A percentile compares a stretch with the other conserved stretches of the same genome.
phyloP scores from a whole-genome alignment of 2,797 vertebrate genomes.

The Corythornis leucogaster region DNA sequence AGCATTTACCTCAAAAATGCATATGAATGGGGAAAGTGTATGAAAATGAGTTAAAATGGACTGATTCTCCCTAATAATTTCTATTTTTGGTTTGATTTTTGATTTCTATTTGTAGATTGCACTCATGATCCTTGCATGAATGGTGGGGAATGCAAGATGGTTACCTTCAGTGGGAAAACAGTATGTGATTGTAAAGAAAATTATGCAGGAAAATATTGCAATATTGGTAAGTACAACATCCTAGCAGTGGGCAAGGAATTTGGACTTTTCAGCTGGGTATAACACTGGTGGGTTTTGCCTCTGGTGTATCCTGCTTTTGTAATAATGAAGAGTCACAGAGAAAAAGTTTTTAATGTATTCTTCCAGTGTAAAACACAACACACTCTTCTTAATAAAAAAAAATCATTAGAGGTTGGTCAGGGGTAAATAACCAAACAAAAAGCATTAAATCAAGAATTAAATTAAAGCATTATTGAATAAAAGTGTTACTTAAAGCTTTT shows the following conservation, averaged over 20 bases:
- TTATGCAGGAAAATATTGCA: conserved; percentile 83
- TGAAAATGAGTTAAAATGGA: neutral
- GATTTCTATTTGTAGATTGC: conserved; percentile 80
- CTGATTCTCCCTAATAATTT: neutral
- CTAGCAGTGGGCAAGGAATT: neutral
- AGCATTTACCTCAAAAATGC: neutral
- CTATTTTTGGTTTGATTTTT: neutral
- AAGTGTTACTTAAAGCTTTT: neutral
- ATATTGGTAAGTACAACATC: conserved; percentile 83
- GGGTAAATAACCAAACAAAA: neutral
- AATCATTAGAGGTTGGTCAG: neutral
- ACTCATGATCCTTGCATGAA: conserved; percentile 86
- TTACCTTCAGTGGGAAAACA: conserved; percentile 75
- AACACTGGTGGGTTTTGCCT: neutral
- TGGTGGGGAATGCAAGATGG: conserved; percentile 85
- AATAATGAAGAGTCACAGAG: neutral
- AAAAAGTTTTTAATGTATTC: neutral
- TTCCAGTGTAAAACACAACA: neutral
- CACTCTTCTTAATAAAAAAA: neutral
- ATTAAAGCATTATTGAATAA: neutral
- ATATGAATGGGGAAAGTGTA: neutral
- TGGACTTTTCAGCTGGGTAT: neutral
- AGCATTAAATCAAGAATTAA: too few species aligned
- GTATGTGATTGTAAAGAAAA: conserved; percentile 85
- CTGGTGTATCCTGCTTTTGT: neutral